Conservation (phyloP, 2,797 vertebrate genomes). For the Valencia hispanica region DNA sequence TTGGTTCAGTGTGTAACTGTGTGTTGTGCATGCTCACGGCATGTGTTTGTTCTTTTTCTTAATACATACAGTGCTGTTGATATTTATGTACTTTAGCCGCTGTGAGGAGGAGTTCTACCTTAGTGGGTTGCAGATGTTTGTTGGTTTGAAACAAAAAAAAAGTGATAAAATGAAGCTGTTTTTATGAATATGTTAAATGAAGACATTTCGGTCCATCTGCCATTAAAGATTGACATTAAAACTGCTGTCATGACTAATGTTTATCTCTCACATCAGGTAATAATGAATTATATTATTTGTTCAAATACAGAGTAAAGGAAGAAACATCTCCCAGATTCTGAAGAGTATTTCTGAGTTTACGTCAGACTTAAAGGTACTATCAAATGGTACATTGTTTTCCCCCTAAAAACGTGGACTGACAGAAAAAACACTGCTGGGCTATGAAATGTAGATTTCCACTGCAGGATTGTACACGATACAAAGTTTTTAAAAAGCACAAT, state of each 20-base stretch:
- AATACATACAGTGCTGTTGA: constrained; percentile 74
- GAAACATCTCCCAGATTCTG: neutral
- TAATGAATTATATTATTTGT: neutral
- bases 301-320: neutral
- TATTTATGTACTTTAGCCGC: constrained; percentile 75
- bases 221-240: constrained; percentile 78
- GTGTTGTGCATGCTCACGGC: constrained; percentile 76
- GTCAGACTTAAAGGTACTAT: too few species aligned
- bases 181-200: constrained; percentile 79
- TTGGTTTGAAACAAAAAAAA: constrained; percentile 65
- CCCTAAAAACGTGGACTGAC: neutral
- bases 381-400: too few species aligned
- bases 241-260: constrained; percentile 36
- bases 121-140: constrained; percentile 72
- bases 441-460: neutral
- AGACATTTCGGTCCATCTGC: constrained; percentile 74
- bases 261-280: neutral
- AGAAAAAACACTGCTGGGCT: neutral
- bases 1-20: constrained; percentile 62
- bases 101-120: constrained; percentile 78
- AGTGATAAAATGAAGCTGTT: constrained; percentile 67
- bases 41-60: constrained; percentile 68
- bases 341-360: too few species aligned
- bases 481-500: neutral
- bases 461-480: neutral